Evolutionary conservation across 2,888 invertebrate species (phyloP), one percentile per base, ranked within the genome.

Genomic region (Oeneis ivallda): DNA sequence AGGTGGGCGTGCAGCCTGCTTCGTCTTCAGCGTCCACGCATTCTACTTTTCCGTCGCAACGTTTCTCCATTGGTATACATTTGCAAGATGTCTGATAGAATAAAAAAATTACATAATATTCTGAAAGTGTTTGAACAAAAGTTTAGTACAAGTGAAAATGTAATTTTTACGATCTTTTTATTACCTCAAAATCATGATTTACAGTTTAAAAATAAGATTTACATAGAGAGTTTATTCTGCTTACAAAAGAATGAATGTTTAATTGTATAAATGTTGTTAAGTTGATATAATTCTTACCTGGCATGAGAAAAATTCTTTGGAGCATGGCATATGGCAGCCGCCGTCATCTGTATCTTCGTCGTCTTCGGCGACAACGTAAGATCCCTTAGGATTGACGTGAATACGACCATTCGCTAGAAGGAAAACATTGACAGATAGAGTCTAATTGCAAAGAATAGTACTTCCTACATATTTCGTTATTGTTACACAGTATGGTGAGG

Each of bases 21-120:
- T 97, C 97, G 78, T 97, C 97, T 75, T 96, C 96, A 0, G 93
- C 94, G 61, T 94, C 94, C 0, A 93, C 93, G 77, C 97, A 97
- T 76, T 97, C 95, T 0, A 90, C 82, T 64, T 92, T 84, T 68
- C 94, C 93, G 80, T 95, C 92, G 76, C 94, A 94, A 53, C 94
- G 93, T 66, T 88, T 87, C 65, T 92, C 92, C 78, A 92, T 84
- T 15, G 93, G 91, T 67, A 96, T 95, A 80, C 96, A 96, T 15
- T 91, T 93, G 81, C 96, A 96, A 37, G 94, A 87, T 72, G 85
- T 80, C 91, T 90, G 73, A 19, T 45, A n/a, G n/a, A 47, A 57
- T 43, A 11, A 49, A 52, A n/a, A 37, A 37, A 37, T 37, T 37
- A 9, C 7, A 37, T 37, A 8, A 8, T 8, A 37, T 7, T 1